Conservation (phyloP, 2,113 vertebrate species). For the Crotalus tigris region DNA sequence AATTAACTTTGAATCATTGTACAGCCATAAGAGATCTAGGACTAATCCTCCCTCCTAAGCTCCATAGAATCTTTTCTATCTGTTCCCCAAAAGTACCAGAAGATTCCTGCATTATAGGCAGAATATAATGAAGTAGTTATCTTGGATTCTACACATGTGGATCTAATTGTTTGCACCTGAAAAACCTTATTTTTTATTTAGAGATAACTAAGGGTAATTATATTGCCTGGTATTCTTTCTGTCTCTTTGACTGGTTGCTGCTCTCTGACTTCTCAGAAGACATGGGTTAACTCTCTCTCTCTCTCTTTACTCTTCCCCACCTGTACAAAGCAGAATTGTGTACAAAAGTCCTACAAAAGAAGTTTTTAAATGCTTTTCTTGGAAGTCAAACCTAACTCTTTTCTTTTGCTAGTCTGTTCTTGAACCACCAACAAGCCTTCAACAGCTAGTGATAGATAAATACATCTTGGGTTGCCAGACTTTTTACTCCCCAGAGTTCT, state of each 20-base stretch:
- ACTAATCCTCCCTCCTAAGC: too few relatives aligned
- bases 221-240: background rate
- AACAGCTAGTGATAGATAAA: background rate
- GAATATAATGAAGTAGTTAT: background rate
- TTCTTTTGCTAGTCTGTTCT: background rate
- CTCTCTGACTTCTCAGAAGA: background rate
- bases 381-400: background rate
- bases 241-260: background rate
- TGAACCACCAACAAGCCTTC: background rate
- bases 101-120: background rate
- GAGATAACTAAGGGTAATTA: background rate
- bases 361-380: background rate
- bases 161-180: background rate
- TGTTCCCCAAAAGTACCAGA: too few relatives aligned
- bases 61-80: too few relatives aligned
- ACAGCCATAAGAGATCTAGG: too few relatives aligned
- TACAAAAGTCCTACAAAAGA: background rate
- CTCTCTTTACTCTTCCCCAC: background rate
- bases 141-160: background rate
- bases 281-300: background rate
- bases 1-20: too few relatives aligned
- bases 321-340: background rate
- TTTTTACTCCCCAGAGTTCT: background rate
- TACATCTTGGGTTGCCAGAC: background rate
- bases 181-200: background rate